Percentiles rank a stretch among this genome's conserved stretches.
Conservation (phyloP, 1,140 invertebrate species). For the Micrasema minimum region DNA sequence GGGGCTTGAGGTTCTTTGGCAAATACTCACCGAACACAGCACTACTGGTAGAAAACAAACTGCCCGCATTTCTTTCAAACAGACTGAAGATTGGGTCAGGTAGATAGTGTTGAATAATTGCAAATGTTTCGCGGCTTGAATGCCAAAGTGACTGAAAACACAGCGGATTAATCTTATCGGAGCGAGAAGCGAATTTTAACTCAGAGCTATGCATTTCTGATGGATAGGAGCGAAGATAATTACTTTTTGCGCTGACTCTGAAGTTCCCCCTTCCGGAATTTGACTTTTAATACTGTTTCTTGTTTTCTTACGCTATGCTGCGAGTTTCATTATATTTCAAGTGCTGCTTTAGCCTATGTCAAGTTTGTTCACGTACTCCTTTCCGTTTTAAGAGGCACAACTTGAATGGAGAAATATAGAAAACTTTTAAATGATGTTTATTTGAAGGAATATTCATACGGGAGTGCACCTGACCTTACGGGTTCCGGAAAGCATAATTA, state of each 20-base stretch:
- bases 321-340: slow-evolving; percentile 16
- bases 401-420: no score
- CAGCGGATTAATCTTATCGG: slow-evolving; percentile 48
- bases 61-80: slow-evolving; percentile 38
- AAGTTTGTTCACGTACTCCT: background rate
- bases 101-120: slow-evolving; percentile 52
- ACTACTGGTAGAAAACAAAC: slow-evolving; percentile 30
- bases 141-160: slow-evolving; percentile 41
- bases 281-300: slow-evolving; percentile 22
- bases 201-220: slow-evolving; percentile 35
- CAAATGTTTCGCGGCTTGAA: slow-evolving; percentile 47
- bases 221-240: slow-evolving; percentile 24
- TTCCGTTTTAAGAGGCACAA: background rate
- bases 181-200: slow-evolving; percentile 15
- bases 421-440: no score
- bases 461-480: no score
- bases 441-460: no score
- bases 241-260: slow-evolving; percentile 31
- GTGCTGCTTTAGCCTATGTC: background rate
- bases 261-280: slow-evolving; percentile 36
- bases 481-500: no score
- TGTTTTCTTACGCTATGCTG: background rate
- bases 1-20: no score
- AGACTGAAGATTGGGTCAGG: slow-evolving; percentile 44
- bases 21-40: background rate